phyloP scores from a whole-genome alignment of 2,888 invertebrate genomes.

The Ophioninae sp. region DNA sequence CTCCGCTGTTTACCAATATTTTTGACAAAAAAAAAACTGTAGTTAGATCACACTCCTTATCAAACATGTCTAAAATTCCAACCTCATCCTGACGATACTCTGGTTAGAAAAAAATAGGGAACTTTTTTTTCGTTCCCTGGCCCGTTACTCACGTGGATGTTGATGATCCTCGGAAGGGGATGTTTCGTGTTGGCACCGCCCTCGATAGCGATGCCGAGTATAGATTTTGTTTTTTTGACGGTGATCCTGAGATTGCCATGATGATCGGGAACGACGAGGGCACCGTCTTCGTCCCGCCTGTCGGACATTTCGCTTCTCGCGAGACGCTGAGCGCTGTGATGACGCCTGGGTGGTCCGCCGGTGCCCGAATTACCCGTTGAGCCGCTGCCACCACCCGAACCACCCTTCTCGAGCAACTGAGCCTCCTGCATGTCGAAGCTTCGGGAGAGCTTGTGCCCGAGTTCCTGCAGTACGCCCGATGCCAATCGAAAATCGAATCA shows the following conservation, averaged over 20 bases:
- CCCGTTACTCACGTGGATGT: conserved; percentile 91
- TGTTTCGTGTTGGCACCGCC: conserved; percentile 98
- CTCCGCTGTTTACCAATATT: neutral
- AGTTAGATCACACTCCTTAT: neutral
- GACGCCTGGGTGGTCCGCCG: conserved; percentile 76
- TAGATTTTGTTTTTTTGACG: conserved; percentile 96
- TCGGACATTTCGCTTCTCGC: conserved; percentile 74
- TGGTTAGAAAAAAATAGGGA: neutral
- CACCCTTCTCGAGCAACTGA: conserved; percentile 79
- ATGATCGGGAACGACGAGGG: conserved; percentile 91
- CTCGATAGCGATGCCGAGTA: conserved; percentile 97
- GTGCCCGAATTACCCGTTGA: conserved; percentile 68
- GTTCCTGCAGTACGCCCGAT: conserved; percentile 83
- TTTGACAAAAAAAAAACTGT: neutral
- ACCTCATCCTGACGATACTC: neutral
- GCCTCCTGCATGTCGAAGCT: conserved; percentile 93
- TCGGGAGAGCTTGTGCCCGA: conserved; percentile 92
- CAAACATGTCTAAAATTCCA: neutral
- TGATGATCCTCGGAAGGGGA: conserved; percentile 96
- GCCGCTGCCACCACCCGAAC: conserved; percentile 67
- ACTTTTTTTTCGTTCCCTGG: neutral
- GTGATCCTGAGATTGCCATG: conserved; percentile 94
- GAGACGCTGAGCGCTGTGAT: conserved; percentile 78
- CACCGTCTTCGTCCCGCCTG: conserved; percentile 86
- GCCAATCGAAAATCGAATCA: neutral